Evolutionary conservation across 2,888 invertebrate species (phyloP), one percentile per base, ranked within the genome.

Genomic region (Pollenia griseotomentosa): DNA sequence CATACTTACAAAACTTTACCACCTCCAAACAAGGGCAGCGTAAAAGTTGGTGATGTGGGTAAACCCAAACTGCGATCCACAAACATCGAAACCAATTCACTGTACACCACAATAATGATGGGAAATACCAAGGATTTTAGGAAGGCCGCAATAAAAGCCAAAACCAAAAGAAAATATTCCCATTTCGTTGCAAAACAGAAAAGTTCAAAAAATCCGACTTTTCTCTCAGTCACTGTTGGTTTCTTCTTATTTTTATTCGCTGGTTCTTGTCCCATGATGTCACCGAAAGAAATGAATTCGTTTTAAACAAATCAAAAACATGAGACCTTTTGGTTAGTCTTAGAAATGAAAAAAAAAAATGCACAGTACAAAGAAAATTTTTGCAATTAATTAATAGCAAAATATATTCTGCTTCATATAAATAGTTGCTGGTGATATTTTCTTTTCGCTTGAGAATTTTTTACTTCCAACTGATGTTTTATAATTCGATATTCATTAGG

Each of bases 31-130:
- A 95, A 92, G 0, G 94, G 92, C 88, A 96, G 92, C 33, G 95
- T 94, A 82, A 94, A 91, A 0, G 96, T 96, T 12, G 93, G 92
- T 0, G 95, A 95, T 8, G 95, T 95, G n/a, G 95, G 95, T 12
- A 92, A 93, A 90, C 93, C 93, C 88, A 95, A 94, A 23, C 95
- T 95, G 12, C 96, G 94, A 93, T 96, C 96, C 89, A 96, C 96
- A 89, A 96, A 93, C 88, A 96, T 94, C 19, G 96, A 94, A 0
- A 96, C 96, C 91, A 96, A 95, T 92, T 96, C 96, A 90, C 96
- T 96, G 92, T 96, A 96, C 11, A 96, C 94, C 88, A 96, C 95
- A 44, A 96, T 95, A 51, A 95, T 95, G 23, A 95, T 91, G 1
- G 96, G 96, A 90, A 96, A 90, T 57, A 95, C 95, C 61, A 95